Conservation (phyloP, 2,113 vertebrate species). For the Polypterus senegalus region DNA sequence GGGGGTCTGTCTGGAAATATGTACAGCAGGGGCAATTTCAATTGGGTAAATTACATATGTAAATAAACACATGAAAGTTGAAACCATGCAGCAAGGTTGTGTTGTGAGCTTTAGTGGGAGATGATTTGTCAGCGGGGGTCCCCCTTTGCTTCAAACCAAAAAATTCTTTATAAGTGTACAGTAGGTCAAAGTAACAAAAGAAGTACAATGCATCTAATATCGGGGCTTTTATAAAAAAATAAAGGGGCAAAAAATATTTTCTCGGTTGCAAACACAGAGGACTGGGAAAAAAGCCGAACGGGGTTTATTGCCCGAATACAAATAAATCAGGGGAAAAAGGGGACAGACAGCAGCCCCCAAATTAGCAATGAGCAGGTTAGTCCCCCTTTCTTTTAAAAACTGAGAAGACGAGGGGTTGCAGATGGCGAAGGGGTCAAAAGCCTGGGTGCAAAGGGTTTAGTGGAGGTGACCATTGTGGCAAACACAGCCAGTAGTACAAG, state of each 20-base stretch:
- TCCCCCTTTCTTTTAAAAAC: conserved; percentile 42
- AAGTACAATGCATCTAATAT: conserved; percentile 47
- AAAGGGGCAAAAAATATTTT: conserved; percentile 39
- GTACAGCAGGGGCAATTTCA: conserved; percentile 45
- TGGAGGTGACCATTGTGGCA: conserved; percentile 51
- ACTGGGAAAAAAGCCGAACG: conserved; percentile 27
- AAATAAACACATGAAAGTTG: conserved; percentile 57
- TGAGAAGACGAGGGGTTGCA: conserved; percentile 47
- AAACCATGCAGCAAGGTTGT: conserved; percentile 49
- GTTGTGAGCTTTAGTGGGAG: conserved; percentile 43
- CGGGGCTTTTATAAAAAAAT: conserved; percentile 52
- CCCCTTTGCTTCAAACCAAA: conserved; percentile 36
- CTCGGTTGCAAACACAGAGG: conserved; percentile 45
- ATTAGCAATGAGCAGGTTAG: conserved; percentile 38
- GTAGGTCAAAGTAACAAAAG: conserved; percentile 44
- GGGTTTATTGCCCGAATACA: conserved; percentile 34
- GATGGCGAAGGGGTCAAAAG: conserved; percentile 53
- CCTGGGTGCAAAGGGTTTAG: conserved; percentile 55
- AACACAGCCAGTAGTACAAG: conserved; percentile 45
- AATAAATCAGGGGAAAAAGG: conserved; percentile 45
- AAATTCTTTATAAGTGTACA: conserved; percentile 55
- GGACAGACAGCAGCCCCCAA: conserved; percentile 28
- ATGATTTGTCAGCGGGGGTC: conserved; percentile 38
- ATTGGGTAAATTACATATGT: conserved; percentile 53
- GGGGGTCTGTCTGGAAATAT: conserved; percentile 39